Evolutionary conservation across 2,797 vertebrate genomes (phyloP), one percentile per base, ranked within the genome.

Genomic region (Pipistrellus pipistrellus): DNA sequence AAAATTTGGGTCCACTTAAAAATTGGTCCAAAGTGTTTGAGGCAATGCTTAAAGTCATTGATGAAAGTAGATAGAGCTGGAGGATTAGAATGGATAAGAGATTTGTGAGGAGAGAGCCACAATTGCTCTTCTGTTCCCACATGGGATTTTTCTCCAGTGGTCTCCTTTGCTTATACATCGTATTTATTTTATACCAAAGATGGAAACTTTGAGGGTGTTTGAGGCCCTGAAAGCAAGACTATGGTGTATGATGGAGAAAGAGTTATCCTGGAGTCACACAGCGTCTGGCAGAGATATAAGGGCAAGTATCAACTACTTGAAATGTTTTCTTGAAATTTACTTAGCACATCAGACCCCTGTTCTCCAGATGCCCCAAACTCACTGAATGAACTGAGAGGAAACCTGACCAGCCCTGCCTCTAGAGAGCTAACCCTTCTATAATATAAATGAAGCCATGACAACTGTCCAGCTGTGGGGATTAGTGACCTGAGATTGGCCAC

Each of bases 401-500:
- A 69, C 18, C 18, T 84, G 48, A 68, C 25, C 25, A 69, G 17
- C 12, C 77, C 51, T 88, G 64, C 77, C 14, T 76, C n/a, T 75
- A 73, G 30, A 85, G 30, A 82, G 4, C 27, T 92, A 23, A 88
- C 30, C 41, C n/a, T 18, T 66, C 30, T 81, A 53, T 21, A 73
- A 38, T 84, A 20, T 32, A 62, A 72, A 78, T 81, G 46, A 59
- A 72, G 20, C 55, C 51, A 17, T 77, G 13, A 66, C n/a, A 82
- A 2, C 25, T 0, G 2, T 72, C 69, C 62, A 75, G 38, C n/a
- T 73, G 66, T 62, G 48, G 76, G 32, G 59, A 94, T 90, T 88
- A 59, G 71, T 80, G 69, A 89, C 64, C 25, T 18, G 57, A 35
- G 83, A 25, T 35, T 91, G 82, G 69, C 72, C 96, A 69, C 84